Evolutionary conservation across 2,113 vertebrate species (phyloP), one percentile per base, ranked within the genome.

Genomic region (Phoxinus phoxinus): DNA sequence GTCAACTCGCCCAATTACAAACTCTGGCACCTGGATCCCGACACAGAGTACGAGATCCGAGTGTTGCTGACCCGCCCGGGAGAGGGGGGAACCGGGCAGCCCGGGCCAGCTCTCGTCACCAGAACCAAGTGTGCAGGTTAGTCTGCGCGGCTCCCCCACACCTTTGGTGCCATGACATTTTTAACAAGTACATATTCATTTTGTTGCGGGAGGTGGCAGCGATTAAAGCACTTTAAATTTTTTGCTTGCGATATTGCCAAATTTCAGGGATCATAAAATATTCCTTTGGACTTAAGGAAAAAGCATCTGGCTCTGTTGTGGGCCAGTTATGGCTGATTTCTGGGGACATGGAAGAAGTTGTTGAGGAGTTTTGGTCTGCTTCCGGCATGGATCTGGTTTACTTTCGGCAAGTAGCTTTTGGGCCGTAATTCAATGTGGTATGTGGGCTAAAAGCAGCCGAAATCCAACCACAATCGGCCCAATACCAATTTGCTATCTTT

Each of bases 41-140:
- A 99, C 91, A 99, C 98, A 0, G 97, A 99, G 63, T 99, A 99
- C 0, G 98, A 99, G 92, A 97, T 99, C 90, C 93, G 97, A 3
- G 98, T 99, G 30, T 90, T 99, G 19, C 96, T 99, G 2, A 99
- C 98, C 3, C 93, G 98, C 69, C 98, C 98, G 0, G 98, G 98
- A 0, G 98, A 99, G 92, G 98, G 98, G 1, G 98, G 98, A 2
- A 99, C 98, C 0, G 98, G 98, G 0, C 96, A 97, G 85, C 90
- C 98, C 0, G 98, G 98, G 32, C 98, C 98, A 0, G 95, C 98
- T 0, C 96, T 99, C 6, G 97, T 99, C 84, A 99, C 98, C 61
- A 95, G 98, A 87, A 99, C 98, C 87, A 99, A 99, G 92, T 99
- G 98, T 94, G 98, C 98, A 86, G 98, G 98, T 99, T 93, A 91